phyloP scores from a whole-genome alignment of 2,888 invertebrate species.

The Torymus aiolomorphi region DNA sequence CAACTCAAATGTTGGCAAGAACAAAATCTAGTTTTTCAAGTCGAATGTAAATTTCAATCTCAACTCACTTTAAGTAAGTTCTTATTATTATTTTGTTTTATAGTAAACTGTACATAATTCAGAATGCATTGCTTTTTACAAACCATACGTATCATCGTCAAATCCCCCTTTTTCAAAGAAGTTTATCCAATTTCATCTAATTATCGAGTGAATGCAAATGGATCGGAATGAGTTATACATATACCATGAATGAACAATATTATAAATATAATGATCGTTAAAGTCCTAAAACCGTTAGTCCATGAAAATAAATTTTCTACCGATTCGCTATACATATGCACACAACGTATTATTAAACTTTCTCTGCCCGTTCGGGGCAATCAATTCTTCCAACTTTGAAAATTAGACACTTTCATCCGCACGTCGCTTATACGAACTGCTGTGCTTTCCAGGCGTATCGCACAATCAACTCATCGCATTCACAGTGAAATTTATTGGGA shows the following conservation, averaged over 20 bases:
- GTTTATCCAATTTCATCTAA: too few relatives aligned
- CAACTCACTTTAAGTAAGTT: background rate
- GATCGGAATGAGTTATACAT: slow-evolving; percentile 34
- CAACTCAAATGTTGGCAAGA: too few relatives aligned
- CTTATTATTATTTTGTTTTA: background rate
- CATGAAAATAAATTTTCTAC: slow-evolving; percentile 24
- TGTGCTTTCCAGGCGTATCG: too few relatives aligned
- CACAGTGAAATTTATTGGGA: too few relatives aligned
- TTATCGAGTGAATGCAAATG: background rate
- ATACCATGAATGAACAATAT: slow-evolving; percentile 44
- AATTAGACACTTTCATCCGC: slow-evolving; percentile 1
- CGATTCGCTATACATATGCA: slow-evolving; percentile 15
- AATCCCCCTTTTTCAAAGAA: too few relatives aligned
- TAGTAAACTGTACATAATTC: slow-evolving; percentile 13
- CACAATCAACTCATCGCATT: too few relatives aligned
- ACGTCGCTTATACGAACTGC: too few relatives aligned
- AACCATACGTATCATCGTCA: too few relatives aligned
- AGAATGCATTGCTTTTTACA: slow-evolving; percentile 36
- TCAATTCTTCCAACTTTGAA: slow-evolving; percentile 40
- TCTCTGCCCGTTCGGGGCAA: background rate
- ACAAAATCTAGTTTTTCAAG: too few relatives aligned
- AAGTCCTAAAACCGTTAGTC: slow-evolving; percentile 42
- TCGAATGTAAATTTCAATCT: background rate
- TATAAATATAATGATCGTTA: slow-evolving; percentile 31
- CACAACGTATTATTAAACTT: background rate